Base-by-base conservation (phyloP, 2,113 vertebrate species). In the Coregonus clupeaformis region DNA sequence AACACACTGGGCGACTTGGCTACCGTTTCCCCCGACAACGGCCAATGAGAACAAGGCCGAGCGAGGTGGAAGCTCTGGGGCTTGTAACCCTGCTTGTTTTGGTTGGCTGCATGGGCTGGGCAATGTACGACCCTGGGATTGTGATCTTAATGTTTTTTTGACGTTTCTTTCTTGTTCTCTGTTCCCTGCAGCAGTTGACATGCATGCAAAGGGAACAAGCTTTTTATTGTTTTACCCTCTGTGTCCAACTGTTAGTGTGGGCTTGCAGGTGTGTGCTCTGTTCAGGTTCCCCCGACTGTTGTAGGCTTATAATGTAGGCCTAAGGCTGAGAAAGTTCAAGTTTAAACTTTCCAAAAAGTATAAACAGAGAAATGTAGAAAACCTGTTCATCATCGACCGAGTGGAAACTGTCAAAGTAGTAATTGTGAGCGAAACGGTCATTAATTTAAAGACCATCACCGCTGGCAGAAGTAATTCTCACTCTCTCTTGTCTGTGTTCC, bases 81-180 rank as follows among this genome's bases (percentile, higher is more conserved):
- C 80, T 80, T 79, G 71, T 79, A 78, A 73, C 77, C 77, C 30
- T 68, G 66, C 72, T 85, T 81, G 84, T 84, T 88, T 81, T 84
- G 86, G 72, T 88, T 89, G 85, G 83, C 88, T 20, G 49, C 78
- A 75, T 76, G 79, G 65, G 84, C 78, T 76, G 78, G 65, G 85
- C 78, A 78, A 80, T 59, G 63, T 72, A 32, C 80, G 85, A 88
- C 81, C 89, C 82, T 82, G 82, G 82, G 78, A 80, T 83, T 83
- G 87, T 83, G 82, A 85, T 82, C 22, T 76, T 42, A 42, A 11
- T 0, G 7, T 1, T 52, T 68, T 24, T 68, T 68, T 6, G 6
- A 16, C 4, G 5, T 30, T 27, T 16, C 7, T 30, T 72, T 69
- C 76, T 52, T 52, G 16, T 68, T 47, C 14, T 14, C 6, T 73